phyloP scores from a whole-genome alignment of 2,888 invertebrate genomes.

The Lymantria monacha region DNA sequence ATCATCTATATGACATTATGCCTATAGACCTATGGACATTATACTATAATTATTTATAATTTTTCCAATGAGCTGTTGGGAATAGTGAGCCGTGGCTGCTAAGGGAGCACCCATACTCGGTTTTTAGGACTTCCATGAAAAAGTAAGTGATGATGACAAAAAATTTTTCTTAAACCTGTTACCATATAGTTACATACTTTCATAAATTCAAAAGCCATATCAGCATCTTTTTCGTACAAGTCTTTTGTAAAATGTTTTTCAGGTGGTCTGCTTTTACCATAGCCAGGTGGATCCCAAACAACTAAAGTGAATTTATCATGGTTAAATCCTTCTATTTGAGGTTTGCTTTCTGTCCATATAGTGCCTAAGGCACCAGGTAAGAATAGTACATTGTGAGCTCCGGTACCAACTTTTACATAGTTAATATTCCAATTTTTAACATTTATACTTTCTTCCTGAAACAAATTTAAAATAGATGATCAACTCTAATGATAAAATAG shows the following conservation, averaged over 20 bases:
- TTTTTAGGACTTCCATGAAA: too few relatives aligned
- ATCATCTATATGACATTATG: too few relatives aligned
- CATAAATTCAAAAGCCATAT: constrained; percentile 87
- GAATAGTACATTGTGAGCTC: constrained; percentile 84
- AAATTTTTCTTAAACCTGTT: too few relatives aligned
- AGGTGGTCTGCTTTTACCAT: constrained; percentile 92
- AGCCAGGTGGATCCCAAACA: constrained; percentile 94
- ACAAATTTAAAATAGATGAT: constrained; percentile 10
- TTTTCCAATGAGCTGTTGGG: too few relatives aligned
- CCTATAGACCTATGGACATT: too few relatives aligned
- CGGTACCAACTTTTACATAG: constrained; percentile 83
- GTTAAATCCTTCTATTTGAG: constrained; percentile 87
- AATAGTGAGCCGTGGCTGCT: too few relatives aligned
- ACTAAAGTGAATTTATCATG: constrained; percentile 83
- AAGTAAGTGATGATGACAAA: too few relatives aligned
- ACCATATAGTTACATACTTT: constrained; percentile 57
- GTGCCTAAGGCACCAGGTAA: constrained; percentile 92
- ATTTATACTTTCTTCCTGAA: constrained; percentile 84
- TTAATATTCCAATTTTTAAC: constrained; percentile 83
- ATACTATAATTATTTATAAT: too few relatives aligned
- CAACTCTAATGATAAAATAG: not conserved
- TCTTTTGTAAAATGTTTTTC: constrained; percentile 85
- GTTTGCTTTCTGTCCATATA: constrained; percentile 91
- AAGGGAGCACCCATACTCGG: too few relatives aligned
- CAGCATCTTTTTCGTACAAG: constrained; percentile 90